These are phyloP conservation scores for Drosophila bocqueti DNA, from an alignment of 1,140 invertebrate genomes.

Conservation along the genomic window DNA sequence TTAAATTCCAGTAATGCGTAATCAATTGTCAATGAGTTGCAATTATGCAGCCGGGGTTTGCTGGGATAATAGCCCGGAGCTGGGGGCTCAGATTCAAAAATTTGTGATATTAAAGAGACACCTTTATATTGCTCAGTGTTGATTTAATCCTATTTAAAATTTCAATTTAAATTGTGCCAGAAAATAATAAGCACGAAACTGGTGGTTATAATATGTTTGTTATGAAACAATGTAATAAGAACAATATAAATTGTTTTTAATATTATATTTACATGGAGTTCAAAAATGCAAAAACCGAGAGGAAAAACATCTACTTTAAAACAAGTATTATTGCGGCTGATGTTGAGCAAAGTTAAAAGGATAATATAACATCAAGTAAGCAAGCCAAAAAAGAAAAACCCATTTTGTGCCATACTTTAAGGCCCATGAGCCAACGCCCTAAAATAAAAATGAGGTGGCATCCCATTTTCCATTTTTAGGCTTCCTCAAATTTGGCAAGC, in stretches of 20 bases:
- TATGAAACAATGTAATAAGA: neutral
- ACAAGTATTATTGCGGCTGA: neutral
- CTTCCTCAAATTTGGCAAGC: neutral
- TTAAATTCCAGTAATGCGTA: constrained; percentile 52
- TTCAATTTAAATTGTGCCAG: neutral
- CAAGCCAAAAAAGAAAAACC: neutral
- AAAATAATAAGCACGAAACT: neutral
- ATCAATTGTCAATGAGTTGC: constrained; percentile 43
- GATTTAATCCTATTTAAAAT: constrained; percentile 5
- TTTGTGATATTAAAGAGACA: constrained; percentile 9
- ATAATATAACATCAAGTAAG: neutral
- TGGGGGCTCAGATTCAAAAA: constrained; percentile 1
- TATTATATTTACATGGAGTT: neutral
- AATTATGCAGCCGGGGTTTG: constrained; percentile 8
- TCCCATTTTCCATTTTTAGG: neutral
- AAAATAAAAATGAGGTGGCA: neutral
- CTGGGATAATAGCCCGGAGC: neutral
- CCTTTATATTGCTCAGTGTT: neutral
- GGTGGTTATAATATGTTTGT: neutral
- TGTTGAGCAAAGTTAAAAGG: neutral
- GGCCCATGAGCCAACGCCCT: neutral
- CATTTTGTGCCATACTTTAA: neutral
- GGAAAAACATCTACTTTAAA: neutral
- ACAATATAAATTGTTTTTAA: no score
- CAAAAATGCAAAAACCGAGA: neutral